phyloP scores from a whole-genome alignment of 2,113 vertebrate genomes.

The Laterallus jamaicensis region DNA sequence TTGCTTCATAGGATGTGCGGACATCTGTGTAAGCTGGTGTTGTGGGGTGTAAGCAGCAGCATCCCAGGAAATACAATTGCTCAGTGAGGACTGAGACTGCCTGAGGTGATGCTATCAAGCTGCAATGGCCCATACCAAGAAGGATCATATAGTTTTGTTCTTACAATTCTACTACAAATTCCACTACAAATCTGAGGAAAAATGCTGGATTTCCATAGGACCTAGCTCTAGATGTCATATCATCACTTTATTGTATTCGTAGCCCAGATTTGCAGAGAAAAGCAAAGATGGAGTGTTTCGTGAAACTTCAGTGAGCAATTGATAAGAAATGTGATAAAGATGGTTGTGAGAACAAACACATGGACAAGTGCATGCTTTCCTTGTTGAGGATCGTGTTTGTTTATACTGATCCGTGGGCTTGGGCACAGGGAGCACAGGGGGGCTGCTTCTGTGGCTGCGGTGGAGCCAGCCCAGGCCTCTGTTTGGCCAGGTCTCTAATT shows the following conservation, averaged over 20 bases:
- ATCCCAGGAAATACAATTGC: background rate
- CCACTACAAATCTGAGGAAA: background rate
- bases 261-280: background rate
- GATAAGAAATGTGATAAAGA: background rate
- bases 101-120: background rate
- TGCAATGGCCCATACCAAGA: background rate
- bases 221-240: background rate
- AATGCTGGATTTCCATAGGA: background rate
- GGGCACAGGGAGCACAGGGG: background rate
- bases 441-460: background rate
- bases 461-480: background rate
- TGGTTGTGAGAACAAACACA: rapidly evolving
- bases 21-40: background rate
- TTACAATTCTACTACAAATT: background rate
- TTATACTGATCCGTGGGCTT: background rate
- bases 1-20: background rate
- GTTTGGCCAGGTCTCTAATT: background rate
- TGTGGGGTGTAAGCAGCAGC: background rate
- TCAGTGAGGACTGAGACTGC: background rate
- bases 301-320: background rate
- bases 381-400: background rate
- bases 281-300: background rate
- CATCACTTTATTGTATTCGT: background rate
- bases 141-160: background rate
- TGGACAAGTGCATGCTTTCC: background rate